Base-by-base conservation (phyloP, 2,113 vertebrate genomes). In the Poeciliopsis turrubarensis region DNA sequence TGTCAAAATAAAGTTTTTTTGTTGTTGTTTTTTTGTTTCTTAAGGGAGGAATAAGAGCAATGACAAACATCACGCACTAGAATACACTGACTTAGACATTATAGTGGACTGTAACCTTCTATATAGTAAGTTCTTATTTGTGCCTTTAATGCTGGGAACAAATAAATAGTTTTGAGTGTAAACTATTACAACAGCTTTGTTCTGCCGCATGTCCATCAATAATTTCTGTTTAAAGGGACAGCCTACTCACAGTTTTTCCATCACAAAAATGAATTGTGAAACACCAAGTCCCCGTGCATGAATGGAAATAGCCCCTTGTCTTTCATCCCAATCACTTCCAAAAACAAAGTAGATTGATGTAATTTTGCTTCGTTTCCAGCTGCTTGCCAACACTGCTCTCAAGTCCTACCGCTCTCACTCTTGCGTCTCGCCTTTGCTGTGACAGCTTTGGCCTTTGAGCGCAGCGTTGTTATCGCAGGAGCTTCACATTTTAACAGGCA, bases 371-470 rank as follows among this genome's bases (percentile, higher is more conserved):
- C 22, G 9, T 11, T 25, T 57, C 51, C 22, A 25, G 25, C 51
- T 57, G 51, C 51, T 57, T 47, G 44, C 19, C 44, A 15, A 47
- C 44, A 47, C 44, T n/a, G 25, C 25, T 57, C 25, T 25, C 11
- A 12, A 57, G 51, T n/a, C 25, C 51, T 57, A n/a, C 22, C 10
- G 51, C 51, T 57, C 51, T 57, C 51, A 57, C 9, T n/a, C 51
- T 57, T 57, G 7, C 17, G 22, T 54, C 51, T 57, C 51, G 1
- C 22, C 22, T 57, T 57, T 57, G 22, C 34, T 81, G 71, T 65
- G 87, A 90, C 90, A 89, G 83, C 79, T 88, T 72, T 92, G 89
- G 87, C 91, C 91, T 93, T 93, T 93, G 65, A 88, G 73, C 66
- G 80, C 62, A 14, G 34, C 63, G 29, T 47, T 65, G 72, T 86